Conservation (phyloP, 2,888 invertebrate species). For the Unio pictorum region DNA sequence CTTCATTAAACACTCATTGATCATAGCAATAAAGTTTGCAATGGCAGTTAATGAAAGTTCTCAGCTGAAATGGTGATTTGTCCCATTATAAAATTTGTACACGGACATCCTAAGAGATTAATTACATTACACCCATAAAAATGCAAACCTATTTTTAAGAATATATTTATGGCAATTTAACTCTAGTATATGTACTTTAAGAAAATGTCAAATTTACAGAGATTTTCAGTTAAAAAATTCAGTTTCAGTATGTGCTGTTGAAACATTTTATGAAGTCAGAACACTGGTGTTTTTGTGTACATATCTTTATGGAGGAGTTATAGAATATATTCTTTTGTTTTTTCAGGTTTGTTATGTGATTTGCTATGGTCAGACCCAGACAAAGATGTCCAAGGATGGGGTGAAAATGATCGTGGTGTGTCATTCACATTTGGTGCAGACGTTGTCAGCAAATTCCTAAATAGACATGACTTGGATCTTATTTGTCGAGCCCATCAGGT, state of each 20-base stretch:
- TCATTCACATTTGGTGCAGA: constrained; percentile 99
- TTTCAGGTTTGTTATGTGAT: constrained; percentile 92
- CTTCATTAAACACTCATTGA: too few species aligned
- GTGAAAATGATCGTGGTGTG: constrained; percentile 98
- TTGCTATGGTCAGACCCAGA: constrained; percentile 90
- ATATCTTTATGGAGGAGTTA: background rate
- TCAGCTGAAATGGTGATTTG: too few species aligned
- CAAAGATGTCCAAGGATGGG: constrained; percentile 87
- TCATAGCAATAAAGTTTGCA: too few species aligned
- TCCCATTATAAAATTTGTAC: too few species aligned
- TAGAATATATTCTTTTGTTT: constrained; percentile 1
- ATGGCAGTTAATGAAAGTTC: too few species aligned
- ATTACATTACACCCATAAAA: too few species aligned
- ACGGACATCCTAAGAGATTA: too few species aligned
- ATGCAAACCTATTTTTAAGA: too few species aligned
- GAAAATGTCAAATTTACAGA: background rate
- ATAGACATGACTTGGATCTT: constrained; percentile 95
- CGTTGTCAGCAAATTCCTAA: constrained; percentile 89
- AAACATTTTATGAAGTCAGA: background rate
- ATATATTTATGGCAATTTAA: too few species aligned
- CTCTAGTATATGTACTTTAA: background rate
- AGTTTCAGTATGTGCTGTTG: background rate
- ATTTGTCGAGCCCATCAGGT: constrained; percentile 98
- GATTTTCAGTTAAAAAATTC: too few species aligned
- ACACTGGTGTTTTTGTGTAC: background rate